phyloP scores from a whole-genome alignment of 2,888 invertebrate genomes.

The Xestia ashworthii region DNA sequence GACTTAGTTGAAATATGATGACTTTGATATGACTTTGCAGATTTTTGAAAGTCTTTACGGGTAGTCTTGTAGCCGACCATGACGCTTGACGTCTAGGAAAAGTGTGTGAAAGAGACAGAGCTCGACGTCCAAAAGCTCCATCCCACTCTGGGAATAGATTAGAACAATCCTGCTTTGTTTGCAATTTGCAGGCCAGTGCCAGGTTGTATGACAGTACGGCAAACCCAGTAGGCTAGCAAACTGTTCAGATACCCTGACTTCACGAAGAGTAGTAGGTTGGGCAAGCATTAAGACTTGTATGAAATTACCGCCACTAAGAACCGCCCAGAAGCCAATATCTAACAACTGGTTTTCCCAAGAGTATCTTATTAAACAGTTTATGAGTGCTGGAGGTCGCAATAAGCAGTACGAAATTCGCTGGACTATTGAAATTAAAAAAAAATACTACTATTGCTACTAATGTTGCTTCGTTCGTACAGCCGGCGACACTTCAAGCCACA shows the following conservation, averaged over 20 bases:
- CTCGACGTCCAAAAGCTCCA: not conserved
- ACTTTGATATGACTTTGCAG: slow-evolving; percentile 3
- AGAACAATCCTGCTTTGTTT: not conserved
- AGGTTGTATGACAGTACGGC: too few relatives aligned
- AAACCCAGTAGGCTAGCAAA: too few relatives aligned
- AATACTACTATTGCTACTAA: not conserved
- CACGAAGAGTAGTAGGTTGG: too few relatives aligned
- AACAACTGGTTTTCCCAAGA: not conserved
- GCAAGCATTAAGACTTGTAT: too few relatives aligned
- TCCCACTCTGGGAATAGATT: not conserved
- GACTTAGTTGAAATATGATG: slow-evolving; percentile 7
- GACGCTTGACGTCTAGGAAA: not conserved
- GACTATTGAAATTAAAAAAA: not conserved
- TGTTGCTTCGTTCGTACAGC: not conserved
- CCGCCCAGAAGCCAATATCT: not conserved
- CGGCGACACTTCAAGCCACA: too few relatives aligned
- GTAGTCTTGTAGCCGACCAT: not conserved
- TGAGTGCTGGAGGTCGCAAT: not conserved
- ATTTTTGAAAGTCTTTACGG: not conserved
- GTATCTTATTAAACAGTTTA: not conserved
- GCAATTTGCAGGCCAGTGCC: too few relatives aligned
- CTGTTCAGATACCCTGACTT: too few relatives aligned
- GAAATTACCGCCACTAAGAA: not conserved
- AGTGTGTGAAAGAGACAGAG: not conserved
- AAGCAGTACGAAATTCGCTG: not conserved